Conservation (phyloP, 2,888 invertebrate genomes). For the Parapristionchus giblindavisi region DNA sequence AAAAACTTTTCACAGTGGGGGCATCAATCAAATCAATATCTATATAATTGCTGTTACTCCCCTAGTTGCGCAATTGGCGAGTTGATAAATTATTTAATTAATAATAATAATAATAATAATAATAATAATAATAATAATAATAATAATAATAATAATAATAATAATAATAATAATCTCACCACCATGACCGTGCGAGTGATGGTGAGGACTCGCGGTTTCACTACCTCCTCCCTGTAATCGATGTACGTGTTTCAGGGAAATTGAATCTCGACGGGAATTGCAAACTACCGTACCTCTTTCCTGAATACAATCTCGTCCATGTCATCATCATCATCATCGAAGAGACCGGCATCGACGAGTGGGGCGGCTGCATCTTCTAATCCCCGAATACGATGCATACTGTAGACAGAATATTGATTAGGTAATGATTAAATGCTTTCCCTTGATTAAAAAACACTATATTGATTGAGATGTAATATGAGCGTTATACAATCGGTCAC, state of each 20-base stretch:
- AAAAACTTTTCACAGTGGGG: no score
- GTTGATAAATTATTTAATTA: no score
- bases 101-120: not conserved
- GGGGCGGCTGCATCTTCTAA: constrained; percentile 46
- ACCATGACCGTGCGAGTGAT: not conserved
- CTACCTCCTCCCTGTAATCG: not conserved
- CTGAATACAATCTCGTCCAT: constrained; percentile 60
- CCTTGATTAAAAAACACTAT: no score
- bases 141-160: not conserved
- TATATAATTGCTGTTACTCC: no score
- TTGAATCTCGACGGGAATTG: not conserved
- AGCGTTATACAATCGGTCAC: no score
- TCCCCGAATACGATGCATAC: constrained; percentile 29
- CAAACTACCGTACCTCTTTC: constrained; percentile 38
- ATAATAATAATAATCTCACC: not conserved
- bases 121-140: not conserved
- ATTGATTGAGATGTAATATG: no score
- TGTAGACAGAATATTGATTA: not conserved
- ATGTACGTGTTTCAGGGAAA: not conserved
- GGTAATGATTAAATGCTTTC: not conserved
- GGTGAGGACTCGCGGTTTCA: constrained; percentile 1
- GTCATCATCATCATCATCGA: constrained; percentile 53
- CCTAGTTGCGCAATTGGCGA: no score
- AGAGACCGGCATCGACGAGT: constrained; percentile 41
- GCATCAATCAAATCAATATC: no score